Percentiles rank a stretch among this genome's conserved stretches.
Evolutionary conservation across 2,797 vertebrate genomes (phyloP).

Genomic region (Acestrorhynchus altus): DNA sequence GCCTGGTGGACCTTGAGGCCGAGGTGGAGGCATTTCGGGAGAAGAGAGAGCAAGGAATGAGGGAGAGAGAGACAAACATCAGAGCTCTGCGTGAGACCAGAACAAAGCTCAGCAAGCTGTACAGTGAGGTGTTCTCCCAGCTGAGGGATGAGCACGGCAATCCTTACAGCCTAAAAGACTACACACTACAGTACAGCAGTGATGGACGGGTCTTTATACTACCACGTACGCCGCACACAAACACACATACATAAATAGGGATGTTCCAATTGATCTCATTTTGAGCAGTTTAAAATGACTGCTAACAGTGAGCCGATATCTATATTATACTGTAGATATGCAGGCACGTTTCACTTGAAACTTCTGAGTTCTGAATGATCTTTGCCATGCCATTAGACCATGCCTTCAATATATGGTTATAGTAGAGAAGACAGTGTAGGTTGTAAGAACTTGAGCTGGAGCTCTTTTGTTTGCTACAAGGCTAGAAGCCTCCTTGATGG

Average conservation of each 20-base stretch:
- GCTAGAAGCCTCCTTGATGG: no score
- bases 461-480: no score
- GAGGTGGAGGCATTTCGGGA: slow-evolving; percentile 66
- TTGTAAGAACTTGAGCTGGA: no score
- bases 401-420: no score
- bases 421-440: no score
- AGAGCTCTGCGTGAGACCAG: slow-evolving; percentile 24
- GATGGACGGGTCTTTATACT: slow-evolving; percentile 76
- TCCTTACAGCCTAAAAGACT: slow-evolving; percentile 81
- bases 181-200: slow-evolving; percentile 83
- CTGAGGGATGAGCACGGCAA: slow-evolving; percentile 81
- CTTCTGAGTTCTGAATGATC: no score
- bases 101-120: slow-evolving; percentile 55
- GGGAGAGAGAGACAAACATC: slow-evolving; percentile 28
- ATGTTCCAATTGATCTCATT: no score
- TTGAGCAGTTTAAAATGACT: no score
- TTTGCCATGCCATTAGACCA: no score
- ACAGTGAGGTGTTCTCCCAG: slow-evolving; percentile 83
- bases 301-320: no score
- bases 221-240: slow-evolving; percentile 7
- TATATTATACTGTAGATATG: no score
- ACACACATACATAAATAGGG: background rate
- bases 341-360: no score
- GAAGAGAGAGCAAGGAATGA: background rate
- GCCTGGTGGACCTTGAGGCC: slow-evolving; percentile 81